These are phyloP conservation scores for Augiades crinisus DNA, from an alignment of 2,888 invertebrate species.

Conservation along the genomic window DNA sequence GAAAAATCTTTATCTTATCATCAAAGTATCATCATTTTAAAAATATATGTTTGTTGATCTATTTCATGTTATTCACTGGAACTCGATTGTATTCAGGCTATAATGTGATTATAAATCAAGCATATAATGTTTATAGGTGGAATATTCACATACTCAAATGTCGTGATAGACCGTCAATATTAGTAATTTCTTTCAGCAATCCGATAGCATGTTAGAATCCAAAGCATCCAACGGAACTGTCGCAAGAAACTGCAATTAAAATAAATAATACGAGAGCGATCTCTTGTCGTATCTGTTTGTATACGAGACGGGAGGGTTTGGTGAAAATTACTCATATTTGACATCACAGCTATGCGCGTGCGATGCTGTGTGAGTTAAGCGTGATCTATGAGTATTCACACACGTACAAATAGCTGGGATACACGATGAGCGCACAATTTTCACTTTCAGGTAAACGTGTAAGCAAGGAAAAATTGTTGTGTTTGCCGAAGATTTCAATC, in stretches of 20 bases:
- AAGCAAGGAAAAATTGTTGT: slow-evolving; percentile 21
- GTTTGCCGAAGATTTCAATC: background rate
- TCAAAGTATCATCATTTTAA: no score
- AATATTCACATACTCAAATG: slow-evolving; percentile 27
- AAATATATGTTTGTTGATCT: no score
- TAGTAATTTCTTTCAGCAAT: slow-evolving; percentile 57
- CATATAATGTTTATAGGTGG: background rate
- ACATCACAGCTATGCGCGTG: slow-evolving; percentile 27
- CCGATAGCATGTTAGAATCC: slow-evolving; percentile 70
- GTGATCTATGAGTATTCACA: slow-evolving; percentile 42
- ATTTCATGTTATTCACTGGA: no score
- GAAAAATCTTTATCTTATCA: no score
- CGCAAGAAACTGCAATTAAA: slow-evolving; percentile 71
- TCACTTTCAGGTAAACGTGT: slow-evolving; percentile 65
- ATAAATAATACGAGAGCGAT: slow-evolving; percentile 58
- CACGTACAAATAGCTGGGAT: slow-evolving; percentile 34
- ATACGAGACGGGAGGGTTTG: slow-evolving; percentile 37
- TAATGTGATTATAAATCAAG: no score
- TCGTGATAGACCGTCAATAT: slow-evolving; percentile 49
- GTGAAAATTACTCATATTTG: slow-evolving; percentile 44
- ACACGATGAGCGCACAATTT: slow-evolving; percentile 53
- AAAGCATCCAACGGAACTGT: slow-evolving; percentile 73
- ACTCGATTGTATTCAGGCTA: no score
- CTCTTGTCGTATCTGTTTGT: slow-evolving; percentile 39
- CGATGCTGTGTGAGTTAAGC: slow-evolving; percentile 43